Evolutionary conservation across 2,113 vertebrate species (phyloP).

Genomic region (Neodontobutis hainanensis): DNA sequence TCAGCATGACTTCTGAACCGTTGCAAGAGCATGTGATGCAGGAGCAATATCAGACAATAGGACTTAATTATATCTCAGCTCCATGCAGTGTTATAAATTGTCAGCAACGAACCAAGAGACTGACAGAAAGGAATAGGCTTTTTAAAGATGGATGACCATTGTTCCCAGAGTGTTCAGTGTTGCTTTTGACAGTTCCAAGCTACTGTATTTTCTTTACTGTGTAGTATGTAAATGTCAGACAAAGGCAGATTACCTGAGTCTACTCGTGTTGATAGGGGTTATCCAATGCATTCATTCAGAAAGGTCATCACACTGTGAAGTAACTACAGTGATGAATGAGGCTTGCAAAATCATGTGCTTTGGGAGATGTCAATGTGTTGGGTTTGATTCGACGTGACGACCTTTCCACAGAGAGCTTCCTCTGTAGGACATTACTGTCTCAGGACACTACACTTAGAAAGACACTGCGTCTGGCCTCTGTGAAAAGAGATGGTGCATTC

Average conservation of each 20-base stretch:
- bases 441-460: constrained; percentile 51
- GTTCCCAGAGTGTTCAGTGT: constrained; percentile 17
- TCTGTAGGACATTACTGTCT: constrained; percentile 47
- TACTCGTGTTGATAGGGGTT: constrained; percentile 14
- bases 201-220: background rate
- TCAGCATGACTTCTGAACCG: constrained; percentile 50
- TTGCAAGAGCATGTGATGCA: constrained; percentile 61
- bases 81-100: constrained; percentile 53
- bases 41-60: constrained; percentile 64
- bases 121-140: constrained; percentile 47
- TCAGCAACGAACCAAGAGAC: constrained; percentile 41
- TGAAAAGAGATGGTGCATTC: constrained; percentile 57
- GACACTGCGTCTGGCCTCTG: constrained; percentile 38
- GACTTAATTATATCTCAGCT: constrained; percentile 58
- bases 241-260: constrained; percentile 18
- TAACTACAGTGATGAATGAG: constrained; percentile 53
- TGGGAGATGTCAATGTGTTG: constrained; percentile 48
- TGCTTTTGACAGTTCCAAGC: background rate
- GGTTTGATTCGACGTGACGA: constrained; percentile 51
- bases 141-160: constrained; percentile 28
- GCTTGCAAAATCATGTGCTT: constrained; percentile 48
- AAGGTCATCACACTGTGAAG: constrained; percentile 38
- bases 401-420: constrained; percentile 38
- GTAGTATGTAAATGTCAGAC: background rate
- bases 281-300: constrained; percentile 36